These are phyloP conservation scores for Gambusia yucatana DNA, from an alignment of 2,797 vertebrate species.

Conservation along the genomic window DNA sequence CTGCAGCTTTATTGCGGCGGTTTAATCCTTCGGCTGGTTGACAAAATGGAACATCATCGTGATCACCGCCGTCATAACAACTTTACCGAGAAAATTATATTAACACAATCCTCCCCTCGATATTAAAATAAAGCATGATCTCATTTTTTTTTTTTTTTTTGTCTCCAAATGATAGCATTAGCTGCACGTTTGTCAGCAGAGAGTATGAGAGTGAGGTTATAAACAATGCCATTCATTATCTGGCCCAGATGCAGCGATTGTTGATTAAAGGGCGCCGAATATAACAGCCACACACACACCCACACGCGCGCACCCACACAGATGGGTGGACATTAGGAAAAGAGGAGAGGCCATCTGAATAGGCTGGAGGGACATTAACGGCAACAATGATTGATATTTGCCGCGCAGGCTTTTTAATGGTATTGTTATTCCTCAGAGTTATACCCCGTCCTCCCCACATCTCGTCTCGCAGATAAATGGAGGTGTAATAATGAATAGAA, in stretches of 20 bases:
- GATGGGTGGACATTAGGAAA: slow-evolving; percentile 94
- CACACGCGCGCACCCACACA: slow-evolving; percentile 53
- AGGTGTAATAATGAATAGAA: slow-evolving; percentile 82
- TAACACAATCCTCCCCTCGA: slow-evolving; percentile 48
- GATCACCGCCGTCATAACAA: slow-evolving; percentile 47
- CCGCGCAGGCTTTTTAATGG: slow-evolving; percentile 91
- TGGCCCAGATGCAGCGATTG: slow-evolving; percentile 95
- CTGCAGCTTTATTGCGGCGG: slow-evolving; percentile 40
- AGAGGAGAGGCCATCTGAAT: slow-evolving; percentile 92
- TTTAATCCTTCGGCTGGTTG: slow-evolving; percentile 57
- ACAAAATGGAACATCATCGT: slow-evolving; percentile 53
- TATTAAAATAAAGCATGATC: slow-evolving; percentile 75
- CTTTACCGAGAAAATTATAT: slow-evolving; percentile 65
- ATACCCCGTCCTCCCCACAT: slow-evolving; percentile 76
- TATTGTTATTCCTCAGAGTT: slow-evolving; percentile 93
- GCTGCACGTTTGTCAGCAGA: slow-evolving; percentile 90
- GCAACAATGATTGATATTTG: slow-evolving; percentile 96
- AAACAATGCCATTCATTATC: slow-evolving; percentile 97
- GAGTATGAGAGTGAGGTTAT: slow-evolving; percentile 90
- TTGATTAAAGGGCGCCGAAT: slow-evolving; percentile 97
- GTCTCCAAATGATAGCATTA: slow-evolving; percentile 92
- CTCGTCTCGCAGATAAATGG: slow-evolving; percentile 78
- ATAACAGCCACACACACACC: slow-evolving; percentile 44
- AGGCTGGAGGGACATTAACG: slow-evolving; percentile 94
- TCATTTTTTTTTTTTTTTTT: slow-evolving; percentile 95